Evolutionary conservation across 2,888 invertebrate genomes (phyloP).

Genomic region (Sthenelais limicola): DNA sequence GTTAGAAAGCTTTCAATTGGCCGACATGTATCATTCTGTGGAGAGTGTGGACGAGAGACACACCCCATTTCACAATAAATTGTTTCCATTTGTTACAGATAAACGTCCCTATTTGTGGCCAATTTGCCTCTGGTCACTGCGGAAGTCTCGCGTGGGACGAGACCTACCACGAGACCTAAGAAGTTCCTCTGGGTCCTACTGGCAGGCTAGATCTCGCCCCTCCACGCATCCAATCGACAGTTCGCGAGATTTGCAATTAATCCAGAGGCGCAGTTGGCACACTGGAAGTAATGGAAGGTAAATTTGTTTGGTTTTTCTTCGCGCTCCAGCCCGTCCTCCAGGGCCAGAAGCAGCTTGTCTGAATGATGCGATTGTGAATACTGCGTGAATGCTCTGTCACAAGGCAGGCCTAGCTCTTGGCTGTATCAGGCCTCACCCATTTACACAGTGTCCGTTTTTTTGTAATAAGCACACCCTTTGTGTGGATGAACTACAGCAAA

Average conservation of each 20-base stretch:
- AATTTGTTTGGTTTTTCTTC: slow-evolving; percentile 38
- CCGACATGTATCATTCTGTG: no score
- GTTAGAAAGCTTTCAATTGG: no score
- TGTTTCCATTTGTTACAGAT: slow-evolving; percentile 36
- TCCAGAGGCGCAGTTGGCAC: slow-evolving; percentile 19
- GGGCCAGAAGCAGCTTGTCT: slow-evolving; percentile 11
- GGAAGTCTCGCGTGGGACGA: slow-evolving; percentile 14
- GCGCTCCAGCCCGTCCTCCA: slow-evolving; percentile 10
- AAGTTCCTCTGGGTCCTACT: slow-evolving; percentile 17
- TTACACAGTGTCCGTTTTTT: no score
- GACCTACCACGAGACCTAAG: slow-evolving; percentile 17
- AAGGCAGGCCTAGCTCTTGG: no score
- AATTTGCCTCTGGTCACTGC: slow-evolving; percentile 27
- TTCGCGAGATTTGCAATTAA: slow-evolving; percentile 39
- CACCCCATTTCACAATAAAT: slow-evolving; percentile 20
- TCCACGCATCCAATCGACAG: slow-evolving; percentile 36
- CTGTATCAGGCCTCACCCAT: no score
- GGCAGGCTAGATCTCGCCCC: slow-evolving; percentile 30
- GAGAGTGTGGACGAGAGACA: slow-evolving; percentile 18
- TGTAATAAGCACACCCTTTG: no score
- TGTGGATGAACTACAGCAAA: no score
- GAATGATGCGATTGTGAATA: slow-evolving; percentile 9
- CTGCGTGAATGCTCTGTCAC: not conserved
- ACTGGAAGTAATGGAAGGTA: slow-evolving; percentile 31
- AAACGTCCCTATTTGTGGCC: slow-evolving; percentile 36